phyloP scores from a whole-genome alignment of 2,888 invertebrate genomes.

The Sinotaia quadrata region DNA sequence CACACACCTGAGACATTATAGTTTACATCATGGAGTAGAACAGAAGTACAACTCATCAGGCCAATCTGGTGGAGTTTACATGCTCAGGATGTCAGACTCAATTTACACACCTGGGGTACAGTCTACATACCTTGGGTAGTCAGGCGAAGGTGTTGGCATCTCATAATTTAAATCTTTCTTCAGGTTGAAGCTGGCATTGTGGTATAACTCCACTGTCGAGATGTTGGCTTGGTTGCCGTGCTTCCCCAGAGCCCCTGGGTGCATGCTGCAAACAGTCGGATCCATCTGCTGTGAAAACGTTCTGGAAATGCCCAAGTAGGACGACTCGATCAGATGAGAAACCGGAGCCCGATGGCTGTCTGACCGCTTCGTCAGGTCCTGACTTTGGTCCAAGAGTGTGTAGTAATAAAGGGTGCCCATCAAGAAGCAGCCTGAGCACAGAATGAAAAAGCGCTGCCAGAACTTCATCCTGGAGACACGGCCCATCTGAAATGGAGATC shows the following conservation, averaged over 20 bases:
- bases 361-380: slow-evolving; percentile 2
- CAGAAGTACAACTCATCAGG: no score
- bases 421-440: slow-evolving; percentile 46
- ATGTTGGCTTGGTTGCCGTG: slow-evolving; percentile 39
- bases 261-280: slow-evolving; percentile 26
- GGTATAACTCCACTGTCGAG: slow-evolving; percentile 51
- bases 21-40: no score
- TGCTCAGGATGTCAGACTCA: no score
- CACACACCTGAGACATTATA: no score
- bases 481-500: no score
- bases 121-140: slow-evolving; percentile 31
- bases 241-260: no score
- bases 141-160: slow-evolving; percentile 47
- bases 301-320: slow-evolving; percentile 18
- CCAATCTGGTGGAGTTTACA: no score
- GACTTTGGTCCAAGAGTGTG: no score
- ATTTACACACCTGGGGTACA: no score
- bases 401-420: slow-evolving; percentile 42
- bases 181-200: slow-evolving; percentile 50
- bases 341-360: slow-evolving; percentile 25
- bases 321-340: slow-evolving; percentile 25
- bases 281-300: slow-evolving; percentile 24
- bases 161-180: slow-evolving; percentile 57
- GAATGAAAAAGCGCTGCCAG: slow-evolving; percentile 53
- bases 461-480: slow-evolving; percentile 57